Conservation (phyloP, 2,797 vertebrate genomes). For the Botia kubotai region DNA sequence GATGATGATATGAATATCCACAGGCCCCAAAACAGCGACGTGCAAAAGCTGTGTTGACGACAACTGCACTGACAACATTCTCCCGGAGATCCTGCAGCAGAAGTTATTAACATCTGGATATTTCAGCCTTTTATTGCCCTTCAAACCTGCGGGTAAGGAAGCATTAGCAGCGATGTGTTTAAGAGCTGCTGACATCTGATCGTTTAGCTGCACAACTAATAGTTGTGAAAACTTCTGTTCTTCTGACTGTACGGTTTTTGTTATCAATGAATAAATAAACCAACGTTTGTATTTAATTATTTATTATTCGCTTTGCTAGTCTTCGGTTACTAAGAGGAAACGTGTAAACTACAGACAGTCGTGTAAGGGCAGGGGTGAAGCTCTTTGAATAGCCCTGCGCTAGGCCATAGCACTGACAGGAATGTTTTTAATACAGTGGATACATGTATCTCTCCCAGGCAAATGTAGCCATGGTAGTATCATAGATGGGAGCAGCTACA, state of each 20-base stretch:
- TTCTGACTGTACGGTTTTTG: no score
- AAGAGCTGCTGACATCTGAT: background rate
- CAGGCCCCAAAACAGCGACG: conserved; percentile 67
- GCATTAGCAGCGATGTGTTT: no score
- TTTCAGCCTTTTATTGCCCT: conserved; percentile 54
- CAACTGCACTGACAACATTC: conserved; percentile 69
- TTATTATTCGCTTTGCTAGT: background rate
- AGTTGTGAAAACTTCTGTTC: no score
- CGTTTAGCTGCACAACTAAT: no score
- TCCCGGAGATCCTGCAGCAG: conserved; percentile 63
- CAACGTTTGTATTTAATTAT: background rate
- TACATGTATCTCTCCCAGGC: conserved; percentile 57
- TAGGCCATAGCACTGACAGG: background rate
- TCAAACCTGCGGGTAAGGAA: conserved; percentile 72
- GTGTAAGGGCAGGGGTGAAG: background rate
- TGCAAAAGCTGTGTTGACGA: conserved; percentile 68
- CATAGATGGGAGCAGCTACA: conserved; percentile 50
- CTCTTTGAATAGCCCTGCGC: background rate
- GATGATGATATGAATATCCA: background rate
- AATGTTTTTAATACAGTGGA: background rate
- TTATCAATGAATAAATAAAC: no score
- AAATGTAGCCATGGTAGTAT: conserved; percentile 74
- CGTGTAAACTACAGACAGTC: no score
- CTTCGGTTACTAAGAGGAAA: background rate
- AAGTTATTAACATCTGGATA: conserved; percentile 77